phyloP scores from a whole-genome alignment of 2,113 vertebrate species.

The Lampris megalopsis region DNA sequence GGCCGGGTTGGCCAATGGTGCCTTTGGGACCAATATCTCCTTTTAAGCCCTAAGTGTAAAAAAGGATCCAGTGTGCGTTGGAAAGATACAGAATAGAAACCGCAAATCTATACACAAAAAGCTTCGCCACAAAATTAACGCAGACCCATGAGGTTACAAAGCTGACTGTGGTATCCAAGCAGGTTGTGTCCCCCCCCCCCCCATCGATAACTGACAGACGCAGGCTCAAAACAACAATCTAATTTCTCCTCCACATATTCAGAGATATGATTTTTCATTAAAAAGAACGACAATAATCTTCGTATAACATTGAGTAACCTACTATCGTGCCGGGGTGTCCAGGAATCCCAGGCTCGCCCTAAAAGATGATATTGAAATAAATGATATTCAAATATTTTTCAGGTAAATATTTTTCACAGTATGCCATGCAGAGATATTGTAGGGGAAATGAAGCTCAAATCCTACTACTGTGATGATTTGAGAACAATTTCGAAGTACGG shows the following conservation, averaged over 20 bases:
- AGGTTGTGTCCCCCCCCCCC: too few species aligned
- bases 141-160: neutral
- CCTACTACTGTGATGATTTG: neutral
- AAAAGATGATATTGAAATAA: neutral
- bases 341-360: constrained; percentile 57
- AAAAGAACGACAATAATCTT: neutral
- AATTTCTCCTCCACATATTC: too few species aligned
- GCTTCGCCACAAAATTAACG: neutral
- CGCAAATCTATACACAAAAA: neutral
- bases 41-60: constrained; percentile 46
- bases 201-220: too few species aligned
- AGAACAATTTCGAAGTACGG: neutral
- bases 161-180: too few species aligned
- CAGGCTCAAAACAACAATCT: too few species aligned
- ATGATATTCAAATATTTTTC: neutral
- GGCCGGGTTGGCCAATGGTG: constrained; percentile 19
- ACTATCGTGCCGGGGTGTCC: constrained; percentile 47
- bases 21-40: constrained; percentile 56
- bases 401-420: neutral
- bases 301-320: constrained; percentile 24
- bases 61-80: neutral
- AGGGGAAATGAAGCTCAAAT: too few species aligned
- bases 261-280: too few species aligned
- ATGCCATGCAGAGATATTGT: too few species aligned
- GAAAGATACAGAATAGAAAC: neutral